Conservation (phyloP, 2,797 vertebrate genomes). For the Ataeniobius toweri region DNA sequence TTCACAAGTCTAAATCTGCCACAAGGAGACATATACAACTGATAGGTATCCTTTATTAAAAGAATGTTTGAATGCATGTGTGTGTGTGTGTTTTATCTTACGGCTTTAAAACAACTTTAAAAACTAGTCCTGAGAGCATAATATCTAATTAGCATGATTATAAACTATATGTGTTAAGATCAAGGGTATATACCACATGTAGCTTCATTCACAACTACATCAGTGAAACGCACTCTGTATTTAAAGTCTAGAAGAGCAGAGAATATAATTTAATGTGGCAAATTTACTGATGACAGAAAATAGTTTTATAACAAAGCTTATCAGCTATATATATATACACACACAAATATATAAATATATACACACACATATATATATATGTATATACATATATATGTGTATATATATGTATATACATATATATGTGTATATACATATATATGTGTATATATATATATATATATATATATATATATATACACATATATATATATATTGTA, state of each 20-base stretch:
- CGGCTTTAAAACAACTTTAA: slow-evolving; percentile 30
- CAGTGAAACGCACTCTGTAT: not conserved
- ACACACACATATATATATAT: too few species aligned
- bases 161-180: slow-evolving; percentile 29
- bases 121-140: slow-evolving; percentile 52
- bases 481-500: too few species aligned
- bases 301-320: not conserved
- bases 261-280: not conserved
- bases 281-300: not conserved
- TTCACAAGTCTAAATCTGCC: not conserved
- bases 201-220: not conserved
- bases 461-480: too few species aligned
- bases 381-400: too few species aligned
- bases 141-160: slow-evolving; percentile 52
- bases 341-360: too few species aligned
- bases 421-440: too few species aligned
- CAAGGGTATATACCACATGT: slow-evolving; percentile 2
- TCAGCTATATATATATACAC: not conserved
- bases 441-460: too few species aligned
- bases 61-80: not conserved
- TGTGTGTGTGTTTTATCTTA: slow-evolving; percentile 39
- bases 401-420: too few species aligned
- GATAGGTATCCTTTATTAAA: not conserved
- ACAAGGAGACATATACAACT: not conserved
- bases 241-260: not conserved